Evolutionary conservation across 2,113 vertebrate genomes (phyloP).

Genomic region (Bostrychus sinensis): DNA sequence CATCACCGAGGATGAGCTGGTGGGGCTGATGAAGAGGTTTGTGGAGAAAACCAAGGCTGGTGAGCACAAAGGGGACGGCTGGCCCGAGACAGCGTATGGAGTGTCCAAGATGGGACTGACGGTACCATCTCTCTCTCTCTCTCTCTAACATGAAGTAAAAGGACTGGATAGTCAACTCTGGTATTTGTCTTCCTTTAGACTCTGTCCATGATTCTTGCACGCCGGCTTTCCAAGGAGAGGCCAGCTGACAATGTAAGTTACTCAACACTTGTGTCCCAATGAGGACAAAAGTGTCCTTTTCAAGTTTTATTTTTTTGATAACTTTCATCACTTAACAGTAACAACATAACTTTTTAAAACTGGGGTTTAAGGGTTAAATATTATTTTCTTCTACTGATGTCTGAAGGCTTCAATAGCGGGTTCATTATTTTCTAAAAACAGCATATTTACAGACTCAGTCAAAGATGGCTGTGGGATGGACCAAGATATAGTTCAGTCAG

Average conservation of each 20-base stretch:
- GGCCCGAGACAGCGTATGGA: slow-evolving; percentile 85
- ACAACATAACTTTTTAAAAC: no score
- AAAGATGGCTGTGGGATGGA: no score
- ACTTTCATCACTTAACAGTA: no score
- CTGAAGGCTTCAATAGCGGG: slow-evolving; percentile 82
- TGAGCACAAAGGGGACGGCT: slow-evolving; percentile 80
- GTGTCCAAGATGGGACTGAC: slow-evolving; percentile 89
- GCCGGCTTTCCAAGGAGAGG: slow-evolving; percentile 77
- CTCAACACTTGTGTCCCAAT: neutral
- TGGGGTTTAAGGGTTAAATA: no score
- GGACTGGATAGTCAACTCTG: neutral
- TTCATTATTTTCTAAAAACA: no score
- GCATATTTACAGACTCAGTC: no score
- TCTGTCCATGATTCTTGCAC: slow-evolving; percentile 87
- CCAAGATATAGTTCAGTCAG: no score
- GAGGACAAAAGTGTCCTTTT: neutral
- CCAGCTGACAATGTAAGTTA: slow-evolving; percentile 73
- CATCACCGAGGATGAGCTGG: slow-evolving; percentile 89
- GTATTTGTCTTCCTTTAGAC: slow-evolving; percentile 53
- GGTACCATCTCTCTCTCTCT: slow-evolving; percentile 1
- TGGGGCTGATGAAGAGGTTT: slow-evolving; percentile 86
- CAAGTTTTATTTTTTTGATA: no score
- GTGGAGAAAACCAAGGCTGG: slow-evolving; percentile 79
- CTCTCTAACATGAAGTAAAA: neutral
- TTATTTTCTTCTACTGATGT: no score